Evolutionary conservation across 2,113 vertebrate genomes (phyloP), one percentile per base, ranked within the genome.

Genomic region (Aptenodytes forsteri): DNA sequence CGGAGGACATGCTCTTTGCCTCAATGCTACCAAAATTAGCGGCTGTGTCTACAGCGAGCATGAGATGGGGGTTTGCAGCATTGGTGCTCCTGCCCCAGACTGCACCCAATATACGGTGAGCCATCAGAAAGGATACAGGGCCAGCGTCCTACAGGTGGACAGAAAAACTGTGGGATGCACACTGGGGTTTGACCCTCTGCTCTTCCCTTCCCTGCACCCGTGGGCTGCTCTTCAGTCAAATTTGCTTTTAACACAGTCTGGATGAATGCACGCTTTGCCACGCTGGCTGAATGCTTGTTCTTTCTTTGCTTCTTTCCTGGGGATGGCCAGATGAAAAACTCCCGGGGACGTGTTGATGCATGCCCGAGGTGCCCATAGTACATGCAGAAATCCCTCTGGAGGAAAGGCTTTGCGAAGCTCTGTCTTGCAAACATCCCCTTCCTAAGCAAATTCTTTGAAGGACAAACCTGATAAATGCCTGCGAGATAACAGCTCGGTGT

Each of bases 401-500:
- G 32, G 47, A 42, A 30, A 40, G 30, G 16, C 17, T 73, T 80
- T 76, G 30, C 38, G 34, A 84, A 32, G 32, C 49, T 76, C 32
- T 64, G 44, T 10, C 34, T 56, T 25, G 18, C 46, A 89, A 89
- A 62, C 42, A 77, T 71, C 29, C 52, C 32, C 22, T 87, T 89
- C 65, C 46, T 50, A 40, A 58, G 72, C 61, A 75, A 62, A 84
- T 58, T 38, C 29, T 26, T 66, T 64, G 85, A 71, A 85, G n/a
- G 36, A 19, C 55, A 79, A 67, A 38, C 10, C 27, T 40, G 38
- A 50, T 30, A 90, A 90, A 73, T 58, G 58, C 38, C 71, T 58
- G 49, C 0, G 7, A 84, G 55, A n/a, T 67, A 75, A 52, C 27
- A 91, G 38, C 47, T 42, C 4, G 0, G 21, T 5, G 8, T 59